These are phyloP conservation scores for Dascyllus trimaculatus DNA, from an alignment of 2,113 vertebrate species.

Conservation along the genomic window DNA sequence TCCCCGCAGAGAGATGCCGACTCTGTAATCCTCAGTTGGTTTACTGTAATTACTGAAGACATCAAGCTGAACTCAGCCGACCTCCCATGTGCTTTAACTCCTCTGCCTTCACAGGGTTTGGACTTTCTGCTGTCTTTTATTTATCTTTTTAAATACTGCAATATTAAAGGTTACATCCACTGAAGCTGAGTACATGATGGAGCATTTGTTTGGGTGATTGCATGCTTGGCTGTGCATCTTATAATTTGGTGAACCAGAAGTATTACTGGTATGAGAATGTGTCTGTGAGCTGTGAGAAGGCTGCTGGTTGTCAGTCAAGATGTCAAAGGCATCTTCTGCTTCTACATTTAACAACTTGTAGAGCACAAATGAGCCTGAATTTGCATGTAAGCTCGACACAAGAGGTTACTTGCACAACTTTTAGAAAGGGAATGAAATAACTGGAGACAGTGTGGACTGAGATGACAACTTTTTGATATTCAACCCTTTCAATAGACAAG, in stretches of 20 bases:
- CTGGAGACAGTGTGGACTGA: neutral
- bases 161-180: neutral
- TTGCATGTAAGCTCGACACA: neutral
- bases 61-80: constrained; percentile 51
- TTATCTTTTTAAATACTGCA: neutral
- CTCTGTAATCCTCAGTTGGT: constrained; percentile 66
- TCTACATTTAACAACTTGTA: neutral
- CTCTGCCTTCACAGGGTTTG: neutral
- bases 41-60: constrained; percentile 75
- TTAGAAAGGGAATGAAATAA: too few species aligned
- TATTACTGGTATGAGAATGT: constrained; percentile 8
- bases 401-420: too few species aligned
- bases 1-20: constrained; percentile 10
- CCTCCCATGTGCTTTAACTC: neutral
- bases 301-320: neutral
- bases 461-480: neutral
- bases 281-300: constrained; percentile 6
- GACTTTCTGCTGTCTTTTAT: too few species aligned
- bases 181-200: neutral
- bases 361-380: neutral
- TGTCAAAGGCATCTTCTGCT: neutral
- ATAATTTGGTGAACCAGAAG: neutral
- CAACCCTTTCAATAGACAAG: neutral
- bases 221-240: neutral
- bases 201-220: neutral